Base-by-base conservation (phyloP, 2,888 invertebrate species). In the Leuctra nigra region DNA sequence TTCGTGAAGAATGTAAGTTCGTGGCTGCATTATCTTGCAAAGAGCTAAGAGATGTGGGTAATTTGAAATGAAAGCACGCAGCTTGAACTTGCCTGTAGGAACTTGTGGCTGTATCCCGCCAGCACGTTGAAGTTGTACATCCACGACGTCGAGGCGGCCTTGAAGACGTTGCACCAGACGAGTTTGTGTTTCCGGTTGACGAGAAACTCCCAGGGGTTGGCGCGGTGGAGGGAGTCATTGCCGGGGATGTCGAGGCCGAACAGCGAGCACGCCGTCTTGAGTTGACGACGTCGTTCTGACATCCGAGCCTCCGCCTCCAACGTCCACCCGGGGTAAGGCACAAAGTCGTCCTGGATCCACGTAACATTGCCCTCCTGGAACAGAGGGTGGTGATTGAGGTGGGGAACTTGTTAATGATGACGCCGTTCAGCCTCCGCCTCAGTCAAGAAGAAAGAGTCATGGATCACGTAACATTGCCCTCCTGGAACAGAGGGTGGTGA, bases 111-210 rank as follows among this genome's bases (percentile, higher is more conserved):
- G 71, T 90, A 89, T 65, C 91, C 91, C 7, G 90, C 90, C 72
- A 91, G 81, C 54, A 89, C 73, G 72, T 91, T 90, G 73, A 91
- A 91, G 73, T 91, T 91, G 73, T 90, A 90, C 86, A 91, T 89
- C 91, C 91, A 91, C 0, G 91, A 90, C 16, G 91, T 89, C n/a
- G 91, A 91, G 2, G 87, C 88, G 4, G 87, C 87, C 76, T 87
- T 50, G 50, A 50, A 50, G 13, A 50, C 50, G 50, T 50, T 50
- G 20, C 50, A 50, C 82, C 82, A 68, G 11, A 66, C 66, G 7
- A 90, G 78, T 69, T 86, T 87, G 70, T 89, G 83, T 68, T 87
- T 84, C 64, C 81, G 78, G 72, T 87, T 87, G 66, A 90, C 84
- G 67, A 91, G 78, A 71, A 87, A 91, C 71, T 91, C 90, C 91